These are phyloP conservation scores for Macrotus californicus DNA, from an alignment of 2,113 vertebrate species.

Conservation along the genomic window DNA sequence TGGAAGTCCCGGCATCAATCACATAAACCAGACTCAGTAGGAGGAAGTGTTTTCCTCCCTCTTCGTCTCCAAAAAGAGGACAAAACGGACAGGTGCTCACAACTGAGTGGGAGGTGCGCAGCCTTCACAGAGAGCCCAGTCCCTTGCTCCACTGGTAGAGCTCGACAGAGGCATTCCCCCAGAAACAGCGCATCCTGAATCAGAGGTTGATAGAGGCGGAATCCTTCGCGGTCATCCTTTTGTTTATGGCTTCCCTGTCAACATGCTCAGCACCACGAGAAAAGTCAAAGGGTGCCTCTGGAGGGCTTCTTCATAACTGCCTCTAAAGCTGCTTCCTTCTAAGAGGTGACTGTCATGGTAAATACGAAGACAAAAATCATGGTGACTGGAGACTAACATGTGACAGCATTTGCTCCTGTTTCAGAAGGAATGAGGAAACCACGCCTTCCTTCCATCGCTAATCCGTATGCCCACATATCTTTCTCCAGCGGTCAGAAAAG, in stretches of 20 bases:
- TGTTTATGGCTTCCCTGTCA: not conserved
- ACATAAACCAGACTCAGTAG: conserved; percentile 57
- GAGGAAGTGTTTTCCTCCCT: conserved; percentile 37
- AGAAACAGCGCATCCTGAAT: not conserved
- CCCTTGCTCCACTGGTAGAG: not conserved
- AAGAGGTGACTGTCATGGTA: not conserved
- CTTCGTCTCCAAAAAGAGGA: not conserved
- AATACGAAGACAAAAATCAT: not conserved
- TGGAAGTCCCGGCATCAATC: conserved; percentile 59
- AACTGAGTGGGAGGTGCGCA: not conserved
- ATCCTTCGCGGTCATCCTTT: not conserved
- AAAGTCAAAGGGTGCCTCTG: not conserved
- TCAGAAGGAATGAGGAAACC: not conserved
- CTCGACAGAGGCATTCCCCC: not conserved
- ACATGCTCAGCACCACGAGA: not conserved
- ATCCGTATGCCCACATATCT: not conserved
- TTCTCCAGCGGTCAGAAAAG: not conserved
- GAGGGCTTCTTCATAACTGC: not conserved
- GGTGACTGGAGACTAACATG: not conserved
- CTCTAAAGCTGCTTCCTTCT: not conserved
- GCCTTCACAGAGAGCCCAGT: not conserved
- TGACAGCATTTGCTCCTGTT: not conserved
- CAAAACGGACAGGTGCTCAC: not conserved
- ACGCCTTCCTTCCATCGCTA: not conserved
- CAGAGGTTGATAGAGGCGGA: not conserved